A percentile compares a stretch with the other conserved stretches of the same genome.
These are phyloP conservation scores for Amyelois transitella DNA, from an alignment of 1,140 invertebrate genomes.

Conservation along the genomic window DNA sequence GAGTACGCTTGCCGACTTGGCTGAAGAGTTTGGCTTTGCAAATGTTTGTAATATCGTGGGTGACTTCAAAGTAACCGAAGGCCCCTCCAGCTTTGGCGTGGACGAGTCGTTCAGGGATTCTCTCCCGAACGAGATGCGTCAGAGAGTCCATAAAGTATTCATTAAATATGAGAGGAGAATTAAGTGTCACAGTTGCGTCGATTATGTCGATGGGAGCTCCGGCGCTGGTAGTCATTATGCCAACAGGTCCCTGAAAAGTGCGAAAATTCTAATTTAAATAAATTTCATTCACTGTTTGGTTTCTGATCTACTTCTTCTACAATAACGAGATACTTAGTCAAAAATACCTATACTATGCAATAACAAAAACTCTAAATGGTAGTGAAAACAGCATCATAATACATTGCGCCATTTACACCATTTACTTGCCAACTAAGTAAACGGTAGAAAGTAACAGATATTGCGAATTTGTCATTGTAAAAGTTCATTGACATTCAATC, in stretches of 20 bases:
- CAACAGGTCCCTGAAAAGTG: slow-evolving; percentile 85
- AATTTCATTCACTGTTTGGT: not conserved
- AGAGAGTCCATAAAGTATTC: slow-evolving; percentile 90
- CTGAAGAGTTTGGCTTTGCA: slow-evolving; percentile 90
- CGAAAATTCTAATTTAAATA: slow-evolving; percentile 17
- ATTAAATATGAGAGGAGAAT: slow-evolving; percentile 83
- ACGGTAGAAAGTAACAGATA: too few species aligned
- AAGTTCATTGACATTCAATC: too few species aligned
- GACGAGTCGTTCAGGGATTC: slow-evolving; percentile 95
- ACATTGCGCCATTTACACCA: too few species aligned
- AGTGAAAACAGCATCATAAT: too few species aligned
- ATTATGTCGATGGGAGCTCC: slow-evolving; percentile 86
- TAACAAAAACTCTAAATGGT: too few species aligned
- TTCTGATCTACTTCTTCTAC: too few species aligned
- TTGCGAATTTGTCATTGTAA: too few species aligned
- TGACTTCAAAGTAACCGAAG: slow-evolving; percentile 97
- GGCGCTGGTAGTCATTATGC: slow-evolving; percentile 88
- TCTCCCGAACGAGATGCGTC: slow-evolving; percentile 91
- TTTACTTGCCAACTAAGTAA: too few species aligned
- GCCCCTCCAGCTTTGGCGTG: slow-evolving; percentile 97
- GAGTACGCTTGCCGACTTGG: slow-evolving; percentile 88
- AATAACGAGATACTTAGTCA: too few species aligned
- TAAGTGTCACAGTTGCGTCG: slow-evolving; percentile 60
- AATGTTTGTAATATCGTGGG: slow-evolving; percentile 92
- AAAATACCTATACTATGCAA: too few species aligned